phyloP scores from a whole-genome alignment of 2,797 vertebrate species.

The Sylvilagus floridanus region DNA sequence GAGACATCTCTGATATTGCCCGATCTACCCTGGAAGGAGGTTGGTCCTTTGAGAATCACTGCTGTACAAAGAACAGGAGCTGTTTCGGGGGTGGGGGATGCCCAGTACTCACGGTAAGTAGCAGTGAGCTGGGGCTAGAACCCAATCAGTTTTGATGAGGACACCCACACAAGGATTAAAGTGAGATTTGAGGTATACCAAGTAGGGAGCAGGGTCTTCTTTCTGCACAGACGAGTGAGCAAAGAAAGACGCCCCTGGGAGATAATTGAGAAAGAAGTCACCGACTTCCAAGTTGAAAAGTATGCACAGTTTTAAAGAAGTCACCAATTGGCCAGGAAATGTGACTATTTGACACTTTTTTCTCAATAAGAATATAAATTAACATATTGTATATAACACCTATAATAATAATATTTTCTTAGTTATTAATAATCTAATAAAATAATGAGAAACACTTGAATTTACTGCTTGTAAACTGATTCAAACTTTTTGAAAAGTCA shows the following conservation, averaged over 20 bases:
- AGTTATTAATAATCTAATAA: not conserved
- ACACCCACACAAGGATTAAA: constrained; percentile 82
- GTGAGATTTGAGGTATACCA: constrained; percentile 80
- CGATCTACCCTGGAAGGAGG: not conserved
- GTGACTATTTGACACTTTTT: not conserved
- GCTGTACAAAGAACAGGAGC: not conserved
- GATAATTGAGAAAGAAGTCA: constrained; percentile 9
- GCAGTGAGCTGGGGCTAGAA: constrained; percentile 82
- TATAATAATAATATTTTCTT: constrained; percentile 39
- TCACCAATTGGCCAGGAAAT: not conserved
- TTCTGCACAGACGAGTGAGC: constrained; percentile 60
- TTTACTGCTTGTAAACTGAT: not conserved
- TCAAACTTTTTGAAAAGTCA: constrained; percentile 51
- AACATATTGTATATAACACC: constrained; percentile 37
- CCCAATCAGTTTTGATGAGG: constrained; percentile 80
- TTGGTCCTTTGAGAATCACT: not conserved
- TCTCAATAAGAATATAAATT: constrained; percentile 35
- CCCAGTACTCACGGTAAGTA: constrained; percentile 77
- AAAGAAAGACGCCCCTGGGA: constrained; percentile 64
- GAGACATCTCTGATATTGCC: not conserved
- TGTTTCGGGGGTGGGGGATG: not conserved
- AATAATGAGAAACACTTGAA: not conserved
- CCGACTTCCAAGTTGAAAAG: not conserved
- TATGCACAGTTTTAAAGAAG: not conserved
- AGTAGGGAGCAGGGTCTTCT: constrained; percentile 78